Evolutionary conservation across 2,888 invertebrate species (phyloP).

Genomic region (Flexamia atlantica): DNA sequence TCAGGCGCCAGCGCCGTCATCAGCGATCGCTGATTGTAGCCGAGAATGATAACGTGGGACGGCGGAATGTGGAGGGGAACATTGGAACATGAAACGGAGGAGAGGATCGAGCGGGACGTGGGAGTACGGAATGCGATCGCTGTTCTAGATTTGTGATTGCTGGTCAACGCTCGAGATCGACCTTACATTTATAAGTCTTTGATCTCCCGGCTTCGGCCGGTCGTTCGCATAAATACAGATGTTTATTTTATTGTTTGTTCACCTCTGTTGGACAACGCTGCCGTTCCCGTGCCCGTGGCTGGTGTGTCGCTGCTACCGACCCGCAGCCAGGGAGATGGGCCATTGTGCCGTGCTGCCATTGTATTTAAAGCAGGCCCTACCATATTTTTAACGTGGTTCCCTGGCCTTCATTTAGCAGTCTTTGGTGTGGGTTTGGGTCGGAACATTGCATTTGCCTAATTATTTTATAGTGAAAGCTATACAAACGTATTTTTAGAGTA

Average conservation of each 20-base stretch:
- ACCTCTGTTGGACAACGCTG: neutral
- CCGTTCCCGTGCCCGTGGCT: neutral
- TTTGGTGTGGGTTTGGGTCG: too few species aligned
- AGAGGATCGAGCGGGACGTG: neutral
- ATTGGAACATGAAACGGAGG: too few species aligned
- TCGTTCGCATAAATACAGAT: neutral
- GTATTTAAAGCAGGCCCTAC: too few species aligned
- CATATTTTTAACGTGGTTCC: too few species aligned
- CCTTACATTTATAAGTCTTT: constrained; percentile 21
- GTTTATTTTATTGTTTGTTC: too few species aligned
- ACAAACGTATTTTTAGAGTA: too few species aligned
- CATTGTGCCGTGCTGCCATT: neutral
- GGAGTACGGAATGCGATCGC: constrained; percentile 15
- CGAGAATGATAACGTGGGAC: constrained; percentile 1
- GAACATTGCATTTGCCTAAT: too few species aligned
- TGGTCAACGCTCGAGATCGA: constrained; percentile 14
- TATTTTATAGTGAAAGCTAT: too few species aligned
- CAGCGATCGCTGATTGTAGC: neutral
- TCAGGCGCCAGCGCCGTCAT: neutral
- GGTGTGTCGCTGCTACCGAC: neutral
- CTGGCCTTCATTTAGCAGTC: too few species aligned
- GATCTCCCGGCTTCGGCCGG: neutral
- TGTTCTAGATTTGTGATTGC: constrained; percentile 22
- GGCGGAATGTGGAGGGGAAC: neutral
- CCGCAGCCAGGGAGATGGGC: neutral